Conservation (phyloP, 92 coral and sea anemone genomes). For the Muricea muricata region DNA sequence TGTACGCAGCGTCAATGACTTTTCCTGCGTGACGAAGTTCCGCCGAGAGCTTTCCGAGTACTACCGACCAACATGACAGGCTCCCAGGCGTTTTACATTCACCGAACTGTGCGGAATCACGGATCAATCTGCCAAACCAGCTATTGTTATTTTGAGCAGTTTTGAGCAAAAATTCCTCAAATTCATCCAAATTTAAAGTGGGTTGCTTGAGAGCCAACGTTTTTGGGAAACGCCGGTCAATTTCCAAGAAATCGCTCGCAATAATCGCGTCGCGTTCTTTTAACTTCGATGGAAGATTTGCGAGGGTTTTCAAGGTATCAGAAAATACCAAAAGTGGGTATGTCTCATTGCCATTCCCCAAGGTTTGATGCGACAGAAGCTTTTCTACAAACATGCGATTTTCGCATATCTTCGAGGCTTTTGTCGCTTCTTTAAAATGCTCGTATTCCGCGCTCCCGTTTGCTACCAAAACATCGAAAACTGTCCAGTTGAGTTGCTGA, state of each 20-base stretch:
- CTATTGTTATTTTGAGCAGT: constrained; percentile 7
- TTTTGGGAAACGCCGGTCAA: background rate
- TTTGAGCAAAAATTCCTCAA: background rate
- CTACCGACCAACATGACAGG: background rate
- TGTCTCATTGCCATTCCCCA: background rate
- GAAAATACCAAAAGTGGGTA: constrained; percentile 35
- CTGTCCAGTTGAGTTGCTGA: constrained; percentile 32
- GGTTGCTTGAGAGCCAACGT: constrained; percentile 1
- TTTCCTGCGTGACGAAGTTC: constrained; percentile 22
- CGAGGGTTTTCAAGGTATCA: background rate
- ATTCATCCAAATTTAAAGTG: background rate
- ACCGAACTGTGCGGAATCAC: background rate
- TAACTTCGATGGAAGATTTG: background rate
- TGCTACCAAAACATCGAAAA: constrained; percentile 16
- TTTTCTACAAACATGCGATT: background rate
- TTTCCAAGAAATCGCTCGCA: background rate
- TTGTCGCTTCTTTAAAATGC: background rate
- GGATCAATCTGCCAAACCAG: constrained; percentile 10
- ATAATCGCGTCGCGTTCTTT: background rate
- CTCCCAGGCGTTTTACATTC: constrained; percentile 5
- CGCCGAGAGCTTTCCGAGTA: background rate
- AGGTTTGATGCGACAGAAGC: background rate
- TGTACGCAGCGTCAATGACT: constrained; percentile 35
- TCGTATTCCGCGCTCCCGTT: background rate
- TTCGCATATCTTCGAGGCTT: constrained; percentile 1